These are phyloP conservation scores for Fopius arisanus DNA, from an alignment of 1,140 invertebrate species.

Conservation along the genomic window DNA sequence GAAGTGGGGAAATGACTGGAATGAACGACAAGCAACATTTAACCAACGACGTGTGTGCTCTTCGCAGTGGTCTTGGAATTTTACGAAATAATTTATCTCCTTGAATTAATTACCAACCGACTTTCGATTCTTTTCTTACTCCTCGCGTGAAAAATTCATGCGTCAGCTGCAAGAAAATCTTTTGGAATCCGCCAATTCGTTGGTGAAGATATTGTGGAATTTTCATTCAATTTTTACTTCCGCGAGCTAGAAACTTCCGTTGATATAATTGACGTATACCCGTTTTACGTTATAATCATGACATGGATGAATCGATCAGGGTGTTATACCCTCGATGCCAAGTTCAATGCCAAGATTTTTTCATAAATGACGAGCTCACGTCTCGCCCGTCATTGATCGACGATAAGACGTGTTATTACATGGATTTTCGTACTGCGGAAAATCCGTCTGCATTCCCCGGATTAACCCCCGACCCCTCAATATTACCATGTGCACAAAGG, in stretches of 20 bases:
- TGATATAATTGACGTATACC: too few species aligned
- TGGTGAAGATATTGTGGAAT: too few species aligned
- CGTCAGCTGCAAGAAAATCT: too few species aligned
- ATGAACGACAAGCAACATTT: background rate
- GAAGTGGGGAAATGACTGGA: background rate
- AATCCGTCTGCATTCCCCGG: background rate
- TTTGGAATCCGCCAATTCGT: too few species aligned
- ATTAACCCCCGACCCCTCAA: background rate
- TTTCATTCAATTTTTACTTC: too few species aligned
- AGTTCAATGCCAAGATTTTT: constrained; percentile 36
- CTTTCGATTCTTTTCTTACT: too few species aligned
- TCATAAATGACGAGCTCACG: constrained; percentile 33
- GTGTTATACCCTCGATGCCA: background rate
- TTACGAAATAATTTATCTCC: too few species aligned
- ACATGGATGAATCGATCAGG: background rate
- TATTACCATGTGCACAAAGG: background rate
- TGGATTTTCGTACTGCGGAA: constrained; percentile 17
- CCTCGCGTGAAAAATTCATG: too few species aligned
- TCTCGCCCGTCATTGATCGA: constrained; percentile 13
- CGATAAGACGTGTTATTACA: constrained; percentile 39
- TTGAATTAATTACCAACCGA: too few species aligned
- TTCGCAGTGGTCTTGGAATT: background rate
- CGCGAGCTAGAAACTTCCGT: too few species aligned
- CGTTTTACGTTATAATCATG: background rate
- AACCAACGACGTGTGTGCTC: background rate